phyloP scores from a whole-genome alignment of 2,888 invertebrate genomes.

The Cantharis nigra region DNA sequence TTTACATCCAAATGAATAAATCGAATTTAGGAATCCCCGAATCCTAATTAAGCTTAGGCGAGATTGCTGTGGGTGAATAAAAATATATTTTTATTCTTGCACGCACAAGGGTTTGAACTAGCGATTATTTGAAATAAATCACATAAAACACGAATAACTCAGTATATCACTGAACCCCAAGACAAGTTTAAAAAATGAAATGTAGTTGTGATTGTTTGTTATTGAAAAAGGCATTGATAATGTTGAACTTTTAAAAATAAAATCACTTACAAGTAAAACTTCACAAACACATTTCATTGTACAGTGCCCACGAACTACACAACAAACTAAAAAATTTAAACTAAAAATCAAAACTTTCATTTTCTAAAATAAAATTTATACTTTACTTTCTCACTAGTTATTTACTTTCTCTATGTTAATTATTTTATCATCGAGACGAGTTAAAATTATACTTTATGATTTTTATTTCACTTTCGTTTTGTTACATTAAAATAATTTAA shows the following conservation, averaged over 20 bases:
- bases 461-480: background rate
- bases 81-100: background rate
- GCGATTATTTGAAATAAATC: background rate
- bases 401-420: constrained; percentile 16
- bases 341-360: background rate
- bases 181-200: background rate
- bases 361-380: constrained; percentile 13
- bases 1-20: no score
- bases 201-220: background rate
- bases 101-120: background rate
- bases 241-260: background rate
- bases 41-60: background rate
- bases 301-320: background rate
- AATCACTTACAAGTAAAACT: background rate
- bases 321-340: constrained; percentile 1
- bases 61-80: no score
- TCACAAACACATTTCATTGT: background rate
- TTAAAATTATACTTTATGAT: background rate
- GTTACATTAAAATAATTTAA: background rate
- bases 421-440: background rate
- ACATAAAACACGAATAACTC: background rate
- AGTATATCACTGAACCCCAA: background rate
- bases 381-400: constrained; percentile 11
- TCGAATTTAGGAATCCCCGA: background rate
- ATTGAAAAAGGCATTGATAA: background rate